Conservation (phyloP, 2,888 invertebrate species). For the Crematogaster levior region DNA sequence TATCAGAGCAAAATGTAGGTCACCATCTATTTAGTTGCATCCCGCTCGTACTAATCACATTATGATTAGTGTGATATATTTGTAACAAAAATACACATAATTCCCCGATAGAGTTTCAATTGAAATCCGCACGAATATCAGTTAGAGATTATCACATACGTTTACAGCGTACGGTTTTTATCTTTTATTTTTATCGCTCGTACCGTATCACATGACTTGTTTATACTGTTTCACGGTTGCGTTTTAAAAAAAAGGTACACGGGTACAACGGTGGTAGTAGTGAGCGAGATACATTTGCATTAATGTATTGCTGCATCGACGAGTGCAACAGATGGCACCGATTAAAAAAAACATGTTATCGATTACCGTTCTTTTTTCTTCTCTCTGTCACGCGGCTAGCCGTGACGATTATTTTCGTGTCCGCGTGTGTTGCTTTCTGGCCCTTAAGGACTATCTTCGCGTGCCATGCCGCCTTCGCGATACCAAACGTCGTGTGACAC, state of each 20-base stretch:
- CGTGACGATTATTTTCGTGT: slow-evolving; percentile 23
- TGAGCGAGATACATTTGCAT: slow-evolving; percentile 35
- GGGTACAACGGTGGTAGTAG: neutral
- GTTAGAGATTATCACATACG: neutral
- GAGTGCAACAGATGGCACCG: slow-evolving; percentile 54
- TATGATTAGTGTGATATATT: neutral
- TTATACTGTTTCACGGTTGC: neutral
- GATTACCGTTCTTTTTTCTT: slow-evolving; percentile 14
- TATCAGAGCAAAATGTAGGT: slow-evolving; percentile 9
- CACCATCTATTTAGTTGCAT: neutral
- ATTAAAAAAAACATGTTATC: slow-evolving; percentile 49
- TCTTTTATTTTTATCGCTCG: neutral
- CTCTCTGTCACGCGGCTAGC: neutral
- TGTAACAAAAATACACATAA: slow-evolving; percentile 1
- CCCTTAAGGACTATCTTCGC: neutral
- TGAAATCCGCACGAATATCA: slow-evolving; percentile 7
- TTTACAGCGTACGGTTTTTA: neutral
- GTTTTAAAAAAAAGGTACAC: slow-evolving; percentile 13
- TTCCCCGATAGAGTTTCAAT: neutral
- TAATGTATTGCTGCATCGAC: slow-evolving; percentile 37
- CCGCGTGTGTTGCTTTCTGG: neutral
- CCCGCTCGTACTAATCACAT: neutral
- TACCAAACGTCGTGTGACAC: slow-evolving; percentile 15
- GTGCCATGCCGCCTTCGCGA: neutral
- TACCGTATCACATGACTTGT: slow-evolving; percentile 8